phyloP scores from a whole-genome alignment of 2,888 invertebrate species.

The Perdita meconis region DNA sequence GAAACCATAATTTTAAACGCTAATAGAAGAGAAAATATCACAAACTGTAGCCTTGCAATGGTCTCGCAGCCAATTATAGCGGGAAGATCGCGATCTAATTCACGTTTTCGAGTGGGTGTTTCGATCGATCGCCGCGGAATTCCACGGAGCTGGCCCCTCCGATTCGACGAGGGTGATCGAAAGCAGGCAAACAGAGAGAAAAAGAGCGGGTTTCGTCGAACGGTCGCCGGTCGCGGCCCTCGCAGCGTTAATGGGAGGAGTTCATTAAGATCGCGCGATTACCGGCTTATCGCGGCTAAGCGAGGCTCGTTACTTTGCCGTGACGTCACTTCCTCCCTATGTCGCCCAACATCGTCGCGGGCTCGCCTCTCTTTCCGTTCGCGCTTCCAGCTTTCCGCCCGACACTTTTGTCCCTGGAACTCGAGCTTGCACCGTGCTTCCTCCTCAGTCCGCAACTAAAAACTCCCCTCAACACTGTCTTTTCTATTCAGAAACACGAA shows the following conservation, averaged over 20 bases:
- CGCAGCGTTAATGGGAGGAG: constrained; percentile 77
- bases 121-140: constrained; percentile 22
- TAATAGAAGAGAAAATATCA: no score
- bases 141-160: neutral
- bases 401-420: constrained; percentile 62
- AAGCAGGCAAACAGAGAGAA: constrained; percentile 29
- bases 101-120: neutral
- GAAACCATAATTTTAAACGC: no score
- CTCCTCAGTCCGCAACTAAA: neutral
- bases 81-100: neutral
- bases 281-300: constrained; percentile 72
- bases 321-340: constrained; percentile 78
- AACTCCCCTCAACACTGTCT: no score
- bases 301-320: constrained; percentile 77
- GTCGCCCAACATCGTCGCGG: constrained; percentile 59
- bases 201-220: constrained; percentile 67
- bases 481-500: no score
- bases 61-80: no score
- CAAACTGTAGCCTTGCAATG: no score
- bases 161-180: constrained; percentile 51
- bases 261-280: constrained; percentile 80
- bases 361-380: constrained; percentile 55
- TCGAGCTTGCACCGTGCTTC: constrained; percentile 24
- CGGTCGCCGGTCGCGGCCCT: constrained; percentile 69
- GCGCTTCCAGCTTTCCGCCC: constrained; percentile 50